Conservation (phyloP, 2,797 vertebrate species). For the Sebastes nivosus region DNA sequence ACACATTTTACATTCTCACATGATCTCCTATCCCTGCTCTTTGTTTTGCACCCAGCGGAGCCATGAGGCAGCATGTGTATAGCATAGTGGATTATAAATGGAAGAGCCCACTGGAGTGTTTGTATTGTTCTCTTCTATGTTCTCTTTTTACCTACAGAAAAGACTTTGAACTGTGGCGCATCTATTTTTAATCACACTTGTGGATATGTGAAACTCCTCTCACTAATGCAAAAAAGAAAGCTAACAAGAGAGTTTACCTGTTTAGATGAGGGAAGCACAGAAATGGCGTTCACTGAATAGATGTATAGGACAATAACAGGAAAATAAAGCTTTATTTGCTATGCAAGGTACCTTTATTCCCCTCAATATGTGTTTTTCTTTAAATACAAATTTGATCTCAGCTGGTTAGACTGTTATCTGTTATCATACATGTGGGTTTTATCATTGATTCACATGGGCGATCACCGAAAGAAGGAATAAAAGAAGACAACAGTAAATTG, state of each 20-base stretch:
- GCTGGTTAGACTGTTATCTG: neutral
- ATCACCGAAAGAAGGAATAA: too few species aligned
- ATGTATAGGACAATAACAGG: neutral
- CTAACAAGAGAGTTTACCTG: neutral
- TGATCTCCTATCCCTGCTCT: neutral
- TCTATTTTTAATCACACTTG: neutral
- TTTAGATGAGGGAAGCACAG: neutral
- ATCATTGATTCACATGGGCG: too few species aligned
- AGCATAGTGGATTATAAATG: conserved; percentile 14
- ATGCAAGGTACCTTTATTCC: neutral
- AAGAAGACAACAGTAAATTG: neutral
- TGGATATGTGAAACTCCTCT: neutral
- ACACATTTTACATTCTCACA: conserved; percentile 25
- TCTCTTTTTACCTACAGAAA: neutral
- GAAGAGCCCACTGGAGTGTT: neutral
- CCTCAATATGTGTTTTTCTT: neutral
- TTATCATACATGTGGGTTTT: too few species aligned
- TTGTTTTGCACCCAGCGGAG: conserved; percentile 9
- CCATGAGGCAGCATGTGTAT: conserved; percentile 1
- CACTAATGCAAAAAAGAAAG: neutral
- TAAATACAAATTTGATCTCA: neutral
- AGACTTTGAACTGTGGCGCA: neutral
- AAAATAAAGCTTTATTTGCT: neutral
- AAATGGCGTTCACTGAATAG: neutral
- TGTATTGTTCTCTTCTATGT: neutral